Conservation (phyloP, 2,888 invertebrate species). For the Phasia obesa region DNA sequence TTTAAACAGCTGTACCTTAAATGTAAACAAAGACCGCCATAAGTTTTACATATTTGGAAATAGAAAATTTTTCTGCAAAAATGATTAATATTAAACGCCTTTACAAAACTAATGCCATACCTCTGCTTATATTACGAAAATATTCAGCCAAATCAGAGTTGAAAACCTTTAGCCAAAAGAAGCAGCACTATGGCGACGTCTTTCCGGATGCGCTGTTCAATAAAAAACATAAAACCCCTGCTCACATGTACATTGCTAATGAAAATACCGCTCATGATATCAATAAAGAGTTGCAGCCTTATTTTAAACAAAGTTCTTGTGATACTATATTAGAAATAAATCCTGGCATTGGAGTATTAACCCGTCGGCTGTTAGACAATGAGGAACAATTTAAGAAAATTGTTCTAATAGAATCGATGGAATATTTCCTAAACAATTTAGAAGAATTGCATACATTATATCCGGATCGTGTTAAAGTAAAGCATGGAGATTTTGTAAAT, state of each 20-base stretch:
- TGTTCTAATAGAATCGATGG: slow-evolving; percentile 85
- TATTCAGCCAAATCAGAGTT: slow-evolving; percentile 35
- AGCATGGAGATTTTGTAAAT: slow-evolving; percentile 84
- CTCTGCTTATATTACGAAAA: slow-evolving; percentile 5
- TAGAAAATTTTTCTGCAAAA: background rate
- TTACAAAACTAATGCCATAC: background rate
- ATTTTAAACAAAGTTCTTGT: slow-evolving; percentile 72
- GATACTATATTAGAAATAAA: slow-evolving; percentile 85
- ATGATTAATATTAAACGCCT: slow-evolving; percentile 50
- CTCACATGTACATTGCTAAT: slow-evolving; percentile 77
- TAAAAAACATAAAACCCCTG: slow-evolving; percentile 77
- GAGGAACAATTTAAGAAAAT: slow-evolving; percentile 82
- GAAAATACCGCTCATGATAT: slow-evolving; percentile 75
- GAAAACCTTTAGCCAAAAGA: slow-evolving; percentile 57
- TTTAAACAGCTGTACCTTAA: background rate
- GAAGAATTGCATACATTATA: slow-evolving; percentile 75
- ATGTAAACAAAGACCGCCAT: slow-evolving; percentile 10
- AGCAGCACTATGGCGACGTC: slow-evolving; percentile 58
- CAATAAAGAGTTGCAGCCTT: slow-evolving; percentile 74
- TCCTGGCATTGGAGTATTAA: slow-evolving; percentile 87
- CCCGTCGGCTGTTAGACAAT: slow-evolving; percentile 84
- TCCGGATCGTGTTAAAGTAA: slow-evolving; percentile 77
- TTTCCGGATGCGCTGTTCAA: slow-evolving; percentile 78
- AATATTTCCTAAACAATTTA: slow-evolving; percentile 83
- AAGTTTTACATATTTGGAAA: background rate